These are phyloP conservation scores for Coenonympha glycerion DNA, from an alignment of 2,888 invertebrate genomes.

Conservation along the genomic window DNA sequence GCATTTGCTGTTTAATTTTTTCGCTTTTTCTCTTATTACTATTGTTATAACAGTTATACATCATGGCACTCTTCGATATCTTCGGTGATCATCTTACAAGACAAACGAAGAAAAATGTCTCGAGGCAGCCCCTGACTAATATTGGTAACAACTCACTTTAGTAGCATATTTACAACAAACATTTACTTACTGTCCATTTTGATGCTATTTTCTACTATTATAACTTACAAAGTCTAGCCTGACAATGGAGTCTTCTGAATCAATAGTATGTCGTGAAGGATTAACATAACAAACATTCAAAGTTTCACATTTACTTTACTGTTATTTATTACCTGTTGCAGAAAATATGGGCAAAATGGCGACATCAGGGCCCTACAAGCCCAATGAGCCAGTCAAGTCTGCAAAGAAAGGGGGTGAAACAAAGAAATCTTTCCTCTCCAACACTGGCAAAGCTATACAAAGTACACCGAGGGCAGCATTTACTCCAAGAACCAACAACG, in stretches of 20 bases:
- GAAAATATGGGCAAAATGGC: constrained; percentile 62
- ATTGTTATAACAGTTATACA: neutral
- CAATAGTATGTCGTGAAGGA: no score
- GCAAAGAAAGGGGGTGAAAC: constrained; percentile 51
- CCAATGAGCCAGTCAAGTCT: constrained; percentile 45
- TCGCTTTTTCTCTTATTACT: neutral
- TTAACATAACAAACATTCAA: no score
- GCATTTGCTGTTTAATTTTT: no score
- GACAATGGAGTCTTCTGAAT: no score
- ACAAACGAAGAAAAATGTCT: constrained; percentile 51
- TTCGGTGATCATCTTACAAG: constrained; percentile 56
- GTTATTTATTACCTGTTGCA: constrained; percentile 33
- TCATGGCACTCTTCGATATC: constrained; percentile 49
- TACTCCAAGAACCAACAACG: constrained; percentile 52
- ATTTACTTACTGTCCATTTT: constrained; percentile 15
- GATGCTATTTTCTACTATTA: no score
- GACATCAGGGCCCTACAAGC: constrained; percentile 51
- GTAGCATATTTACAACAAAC: no score
- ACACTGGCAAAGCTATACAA: constrained; percentile 56
- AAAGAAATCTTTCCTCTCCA: constrained; percentile 61
- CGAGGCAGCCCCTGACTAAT: constrained; percentile 57
- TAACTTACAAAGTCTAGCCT: no score
- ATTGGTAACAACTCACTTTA: constrained; percentile 60
- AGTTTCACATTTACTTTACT: no score
- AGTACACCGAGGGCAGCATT: constrained; percentile 50